Conservation (phyloP, 2,113 vertebrate genomes). For the Balaenoptera acutorostrata region DNA sequence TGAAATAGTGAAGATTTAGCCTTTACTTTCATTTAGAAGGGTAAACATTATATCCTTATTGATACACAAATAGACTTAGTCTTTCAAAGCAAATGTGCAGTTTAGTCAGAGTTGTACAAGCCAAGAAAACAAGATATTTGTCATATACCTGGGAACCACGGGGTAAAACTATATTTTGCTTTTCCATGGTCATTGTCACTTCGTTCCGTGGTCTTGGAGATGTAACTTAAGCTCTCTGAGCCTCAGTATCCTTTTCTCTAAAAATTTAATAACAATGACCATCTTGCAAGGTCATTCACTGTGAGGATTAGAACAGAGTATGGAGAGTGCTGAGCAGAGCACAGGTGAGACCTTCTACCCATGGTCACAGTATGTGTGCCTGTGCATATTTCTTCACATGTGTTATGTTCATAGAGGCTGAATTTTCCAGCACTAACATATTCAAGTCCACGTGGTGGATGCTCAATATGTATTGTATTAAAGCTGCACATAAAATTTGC, state of each 20-base stretch:
- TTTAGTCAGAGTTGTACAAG: neutral
- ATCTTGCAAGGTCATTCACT: neutral
- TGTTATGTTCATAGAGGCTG: neutral
- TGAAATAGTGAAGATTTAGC: neutral
- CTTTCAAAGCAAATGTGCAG: neutral
- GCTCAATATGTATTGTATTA: neutral
- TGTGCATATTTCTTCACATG: neutral
- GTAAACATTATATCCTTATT: fast-evolving
- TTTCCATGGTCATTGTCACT: neutral
- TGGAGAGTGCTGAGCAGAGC: neutral
- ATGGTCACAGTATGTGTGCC: neutral
- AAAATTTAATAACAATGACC: neutral
- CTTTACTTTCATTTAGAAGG: neutral
- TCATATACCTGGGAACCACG: neutral
- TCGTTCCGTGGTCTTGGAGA: neutral
- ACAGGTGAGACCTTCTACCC: neutral
- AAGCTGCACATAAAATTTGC: neutral
- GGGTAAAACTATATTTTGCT: neutral
- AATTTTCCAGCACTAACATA: neutral
- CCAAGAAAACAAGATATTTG: neutral
- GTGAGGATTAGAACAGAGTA: neutral
- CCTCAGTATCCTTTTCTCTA: neutral
- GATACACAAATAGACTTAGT: neutral
- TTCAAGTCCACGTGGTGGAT: neutral
- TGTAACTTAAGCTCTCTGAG: neutral